These are phyloP conservation scores for Lagopus leucura DNA, from an alignment of 2,113 vertebrate genomes.

Conservation along the genomic window DNA sequence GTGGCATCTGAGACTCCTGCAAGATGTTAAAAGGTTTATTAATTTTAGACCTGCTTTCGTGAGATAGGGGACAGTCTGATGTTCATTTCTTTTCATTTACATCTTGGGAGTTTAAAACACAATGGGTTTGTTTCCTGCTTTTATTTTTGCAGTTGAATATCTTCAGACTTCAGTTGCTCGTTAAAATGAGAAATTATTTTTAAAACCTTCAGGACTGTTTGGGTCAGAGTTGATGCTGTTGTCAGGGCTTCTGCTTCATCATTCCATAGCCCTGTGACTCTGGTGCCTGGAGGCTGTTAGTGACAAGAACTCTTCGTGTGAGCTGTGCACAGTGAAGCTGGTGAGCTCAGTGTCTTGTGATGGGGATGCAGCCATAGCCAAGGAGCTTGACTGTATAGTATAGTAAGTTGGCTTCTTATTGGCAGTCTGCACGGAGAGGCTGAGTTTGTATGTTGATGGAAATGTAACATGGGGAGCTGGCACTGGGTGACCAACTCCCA, in stretches of 20 bases:
- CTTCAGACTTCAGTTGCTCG: background rate
- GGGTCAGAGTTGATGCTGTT: background rate
- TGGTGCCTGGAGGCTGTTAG: background rate
- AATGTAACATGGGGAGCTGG: background rate
- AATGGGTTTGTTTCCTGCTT: background rate
- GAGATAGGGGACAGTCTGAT: background rate
- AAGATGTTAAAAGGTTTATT: background rate
- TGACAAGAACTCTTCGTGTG: rapidly evolving
- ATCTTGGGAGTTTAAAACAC: background rate
- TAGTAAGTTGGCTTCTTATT: background rate
- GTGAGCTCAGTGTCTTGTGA: background rate
- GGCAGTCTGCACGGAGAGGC: rapidly evolving
- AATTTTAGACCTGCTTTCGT: background rate
- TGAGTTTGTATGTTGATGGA: rapidly evolving
- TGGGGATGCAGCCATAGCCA: background rate
- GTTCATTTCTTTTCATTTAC: background rate
- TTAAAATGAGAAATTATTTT: background rate
- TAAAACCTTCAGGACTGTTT: background rate
- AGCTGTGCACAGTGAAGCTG: background rate
- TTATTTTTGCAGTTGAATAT: background rate
- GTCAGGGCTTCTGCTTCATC: background rate
- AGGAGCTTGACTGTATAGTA: background rate
- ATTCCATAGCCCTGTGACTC: background rate
- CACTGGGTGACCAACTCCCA: rapidly evolving
- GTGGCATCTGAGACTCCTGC: background rate